Evolutionary conservation across 1,140 invertebrate genomes (phyloP).

Genomic region (Archivesica marissinica): DNA sequence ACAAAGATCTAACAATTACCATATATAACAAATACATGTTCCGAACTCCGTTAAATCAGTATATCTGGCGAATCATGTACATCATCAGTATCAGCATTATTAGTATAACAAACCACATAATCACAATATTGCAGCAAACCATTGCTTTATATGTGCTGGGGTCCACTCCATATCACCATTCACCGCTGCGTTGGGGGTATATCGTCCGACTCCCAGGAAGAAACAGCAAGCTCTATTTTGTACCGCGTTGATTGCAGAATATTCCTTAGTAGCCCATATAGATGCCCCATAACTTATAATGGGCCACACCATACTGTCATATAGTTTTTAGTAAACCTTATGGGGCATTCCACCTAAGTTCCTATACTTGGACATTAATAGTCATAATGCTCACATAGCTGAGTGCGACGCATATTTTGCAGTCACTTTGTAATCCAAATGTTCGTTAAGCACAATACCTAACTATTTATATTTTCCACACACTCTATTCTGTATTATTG

Average conservation of each 20-base stretch:
- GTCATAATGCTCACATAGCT: constrained; percentile 13
- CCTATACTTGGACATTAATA: background rate
- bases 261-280: constrained; percentile 40
- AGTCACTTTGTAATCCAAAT: constrained; percentile 16
- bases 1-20: no score
- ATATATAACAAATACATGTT: no score
- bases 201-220: constrained; percentile 29
- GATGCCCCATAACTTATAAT: constrained; percentile 28
- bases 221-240: constrained; percentile 29
- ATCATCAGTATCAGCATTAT: no score
- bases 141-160: background rate
- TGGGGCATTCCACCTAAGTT: constrained; percentile 11
- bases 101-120: background rate
- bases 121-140: background rate
- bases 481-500: background rate
- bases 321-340: constrained; percentile 3
- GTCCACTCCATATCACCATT: constrained; percentile 36
- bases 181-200: constrained; percentile 27
- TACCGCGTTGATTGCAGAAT: background rate
- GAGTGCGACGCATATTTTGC: background rate
- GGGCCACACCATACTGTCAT: background rate
- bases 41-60: no score
- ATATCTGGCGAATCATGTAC: no score
- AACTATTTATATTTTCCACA: constrained; percentile 34
- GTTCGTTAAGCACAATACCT: constrained; percentile 21